Base-by-base conservation (phyloP, 2,113 vertebrate genomes). In the Coptodon rendalli region DNA sequence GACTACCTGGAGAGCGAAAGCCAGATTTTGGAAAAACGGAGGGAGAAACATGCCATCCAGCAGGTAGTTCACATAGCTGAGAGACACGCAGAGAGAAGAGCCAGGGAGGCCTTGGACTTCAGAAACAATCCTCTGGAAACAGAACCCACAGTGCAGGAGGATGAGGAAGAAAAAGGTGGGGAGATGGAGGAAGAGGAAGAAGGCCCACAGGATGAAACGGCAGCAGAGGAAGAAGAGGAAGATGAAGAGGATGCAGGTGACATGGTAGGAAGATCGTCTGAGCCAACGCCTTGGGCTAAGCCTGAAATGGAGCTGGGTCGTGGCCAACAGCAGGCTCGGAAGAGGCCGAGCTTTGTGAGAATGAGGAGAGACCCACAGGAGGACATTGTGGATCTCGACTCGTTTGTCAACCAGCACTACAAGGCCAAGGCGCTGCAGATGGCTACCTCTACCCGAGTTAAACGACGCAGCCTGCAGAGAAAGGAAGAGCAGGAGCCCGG, bases 341-440 rank as follows among this genome's bases (percentile, higher is more conserved):
- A 7, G 56, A 93, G 86, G 13, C 95, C 96, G 2, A 96, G 93
- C 92, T 97, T 97, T 0, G 93, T 97, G 85, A 94, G 94, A 1
- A 90, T 90, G 63, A 94, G 78, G 81, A 48, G 89, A 24, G 84
- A 91, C 10, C 3, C 2, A 1, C 90, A 87, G 9, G 97, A 96
- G 59, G 96, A 97, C 89, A 98, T 98, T 6, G 96, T 98, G 91
- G 97, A 98, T 84, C 95, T 98, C 50, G 98, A 98, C 93, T 96
- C 94, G 2, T 97, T 97, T 81, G 96, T 96, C 4, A 95, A 96
- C 91, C 95, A 97, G 90, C 96, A 97, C 88, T 97, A 96, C 93
- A 97, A 95, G 88, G 96, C 92, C 92, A 97, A 97, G 86, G 96
- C 95, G 0, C 91, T 97, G 85, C 95, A 90, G 22, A 1, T 87